phyloP scores from a whole-genome alignment of 1,140 invertebrate species.

The Sinonovacula constricta region DNA sequence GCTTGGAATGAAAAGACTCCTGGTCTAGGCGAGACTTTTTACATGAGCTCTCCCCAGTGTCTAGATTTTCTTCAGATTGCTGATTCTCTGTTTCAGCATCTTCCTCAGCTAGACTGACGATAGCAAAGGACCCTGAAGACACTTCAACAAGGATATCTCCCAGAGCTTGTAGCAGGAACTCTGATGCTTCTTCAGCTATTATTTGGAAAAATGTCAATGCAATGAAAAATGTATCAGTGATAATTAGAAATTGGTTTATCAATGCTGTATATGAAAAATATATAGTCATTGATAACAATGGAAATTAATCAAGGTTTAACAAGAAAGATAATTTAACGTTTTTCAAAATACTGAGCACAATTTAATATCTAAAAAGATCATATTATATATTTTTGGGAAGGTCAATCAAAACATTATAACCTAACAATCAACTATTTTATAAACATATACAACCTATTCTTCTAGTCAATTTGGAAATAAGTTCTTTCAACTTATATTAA shows the following conservation, averaged over 20 bases:
- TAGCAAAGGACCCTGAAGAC: constrained; percentile 77
- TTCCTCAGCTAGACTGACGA: constrained; percentile 81
- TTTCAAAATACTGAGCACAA: not conserved
- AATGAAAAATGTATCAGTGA: not conserved
- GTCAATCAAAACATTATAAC: too few relatives aligned
- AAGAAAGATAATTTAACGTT: not conserved
- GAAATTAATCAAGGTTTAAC: too few relatives aligned
- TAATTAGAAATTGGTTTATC: too few relatives aligned
- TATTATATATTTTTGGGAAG: too few relatives aligned
- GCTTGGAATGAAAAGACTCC: constrained; percentile 79
- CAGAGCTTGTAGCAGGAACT: constrained; percentile 84
- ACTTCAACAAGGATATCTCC: constrained; percentile 83
- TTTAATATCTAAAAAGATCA: not conserved
- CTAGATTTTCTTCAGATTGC: constrained; percentile 37
- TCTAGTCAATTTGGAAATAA: too few relatives aligned
- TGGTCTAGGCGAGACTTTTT: constrained; percentile 76
- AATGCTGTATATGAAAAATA: too few relatives aligned
- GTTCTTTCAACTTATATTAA: too few relatives aligned
- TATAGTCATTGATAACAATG: too few relatives aligned
- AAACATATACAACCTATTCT: too few relatives aligned
- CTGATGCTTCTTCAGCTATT: constrained; percentile 63
- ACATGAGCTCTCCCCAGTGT: constrained; percentile 62
- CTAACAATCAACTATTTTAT: too few relatives aligned
- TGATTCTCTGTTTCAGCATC: constrained; percentile 36
- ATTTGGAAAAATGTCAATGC: constrained; percentile 14